phyloP scores from a whole-genome alignment of 2,113 vertebrate genomes.

The Osmerus eperlanus region DNA sequence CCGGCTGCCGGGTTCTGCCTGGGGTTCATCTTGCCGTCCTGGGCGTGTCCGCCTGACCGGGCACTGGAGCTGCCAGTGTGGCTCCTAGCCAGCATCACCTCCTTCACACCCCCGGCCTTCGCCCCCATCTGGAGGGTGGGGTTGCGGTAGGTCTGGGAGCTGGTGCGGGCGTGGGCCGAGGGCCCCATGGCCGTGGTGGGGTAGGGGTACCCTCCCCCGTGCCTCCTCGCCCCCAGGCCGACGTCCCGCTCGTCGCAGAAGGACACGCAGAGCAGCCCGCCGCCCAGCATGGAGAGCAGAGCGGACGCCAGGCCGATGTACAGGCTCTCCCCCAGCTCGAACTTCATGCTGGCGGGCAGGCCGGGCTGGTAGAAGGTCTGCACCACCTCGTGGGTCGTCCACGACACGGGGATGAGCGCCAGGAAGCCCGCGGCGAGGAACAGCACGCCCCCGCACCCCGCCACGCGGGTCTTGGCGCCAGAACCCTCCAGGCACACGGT shows the following conservation, averaged over 20 bases:
- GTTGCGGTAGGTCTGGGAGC: slow-evolving; percentile 61
- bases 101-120: slow-evolving; percentile 34
- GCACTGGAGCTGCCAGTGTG: slow-evolving; percentile 43
- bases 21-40: slow-evolving; percentile 46
- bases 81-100: slow-evolving; percentile 42
- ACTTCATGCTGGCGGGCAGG: slow-evolving; percentile 83
- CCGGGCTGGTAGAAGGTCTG: slow-evolving; percentile 83
- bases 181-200: slow-evolving; percentile 33
- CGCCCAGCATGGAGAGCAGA: slow-evolving; percentile 81
- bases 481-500: slow-evolving; percentile 83
- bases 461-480: slow-evolving; percentile 75
- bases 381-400: slow-evolving; percentile 91
- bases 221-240: slow-evolving; percentile 36
- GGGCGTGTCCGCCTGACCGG: slow-evolving; percentile 4
- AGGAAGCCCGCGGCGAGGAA: slow-evolving; percentile 84
- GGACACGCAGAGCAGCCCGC: slow-evolving; percentile 83
- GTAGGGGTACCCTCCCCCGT: slow-evolving; percentile 64
- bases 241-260: slow-evolving; percentile 64
- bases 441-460: slow-evolving; percentile 70
- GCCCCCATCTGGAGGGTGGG: slow-evolving; percentile 48
- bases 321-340: slow-evolving; percentile 87
- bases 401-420: slow-evolving; percentile 84
- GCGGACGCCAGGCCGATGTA: slow-evolving; percentile 87
- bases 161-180: slow-evolving; percentile 18
- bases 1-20: slow-evolving; percentile 46